Evolutionary conservation across 2,113 vertebrate genomes (phyloP).

Genomic region (Campylomormyrus numenius): DNA sequence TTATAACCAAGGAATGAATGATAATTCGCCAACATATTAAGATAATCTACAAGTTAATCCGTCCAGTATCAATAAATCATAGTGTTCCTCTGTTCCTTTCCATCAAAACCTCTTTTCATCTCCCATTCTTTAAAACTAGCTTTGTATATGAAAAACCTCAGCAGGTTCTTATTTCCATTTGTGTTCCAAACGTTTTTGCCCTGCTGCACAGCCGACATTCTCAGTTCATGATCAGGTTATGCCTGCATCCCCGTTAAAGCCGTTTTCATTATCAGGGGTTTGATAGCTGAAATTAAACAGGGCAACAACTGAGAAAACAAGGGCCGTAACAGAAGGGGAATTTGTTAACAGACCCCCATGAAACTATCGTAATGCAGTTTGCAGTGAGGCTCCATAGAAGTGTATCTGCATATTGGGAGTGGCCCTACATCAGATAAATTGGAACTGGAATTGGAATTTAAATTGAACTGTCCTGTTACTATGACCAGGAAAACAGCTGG

Average conservation of each 20-base stretch:
- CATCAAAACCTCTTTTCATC: not conserved
- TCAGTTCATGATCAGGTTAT: not conserved
- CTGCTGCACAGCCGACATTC: not conserved
- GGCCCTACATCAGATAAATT: not conserved
- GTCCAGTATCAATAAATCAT: not conserved
- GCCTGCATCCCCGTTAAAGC: not conserved
- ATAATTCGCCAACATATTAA: not conserved
- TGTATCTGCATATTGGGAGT: not conserved
- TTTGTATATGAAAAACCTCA: not conserved
- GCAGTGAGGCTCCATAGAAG: not conserved
- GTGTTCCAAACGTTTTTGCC: not conserved
- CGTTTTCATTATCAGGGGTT: not conserved
- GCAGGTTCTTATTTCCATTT: not conserved
- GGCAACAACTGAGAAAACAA: not conserved
- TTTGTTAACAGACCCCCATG: not conserved
- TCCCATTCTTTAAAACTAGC: not conserved
- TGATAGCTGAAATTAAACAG: not conserved
- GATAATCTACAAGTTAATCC: not conserved
- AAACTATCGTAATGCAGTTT: not conserved
- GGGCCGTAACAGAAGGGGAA: not conserved
- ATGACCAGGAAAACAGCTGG: not conserved
- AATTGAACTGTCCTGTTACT: not conserved
- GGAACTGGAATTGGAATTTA: not conserved
- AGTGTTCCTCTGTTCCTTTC: not conserved
- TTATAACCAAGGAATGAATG: not conserved